Percentiles rank a stretch among this genome's conserved stretches.
These are phyloP conservation scores for Clangula hyemalis DNA, from an alignment of 2,797 vertebrate genomes.

Conservation along the genomic window DNA sequence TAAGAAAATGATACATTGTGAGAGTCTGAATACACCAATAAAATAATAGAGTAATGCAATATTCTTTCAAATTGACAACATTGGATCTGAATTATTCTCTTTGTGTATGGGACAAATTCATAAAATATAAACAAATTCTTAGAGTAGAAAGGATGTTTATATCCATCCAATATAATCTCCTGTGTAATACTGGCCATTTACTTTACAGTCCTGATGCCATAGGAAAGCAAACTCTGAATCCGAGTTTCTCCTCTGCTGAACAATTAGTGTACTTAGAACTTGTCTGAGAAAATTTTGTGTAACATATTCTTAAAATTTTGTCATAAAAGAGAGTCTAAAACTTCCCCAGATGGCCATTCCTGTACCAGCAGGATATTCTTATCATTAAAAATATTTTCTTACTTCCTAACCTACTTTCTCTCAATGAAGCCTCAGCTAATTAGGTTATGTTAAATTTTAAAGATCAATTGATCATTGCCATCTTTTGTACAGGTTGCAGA, in stretches of 20 bases:
- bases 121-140: conserved; percentile 13
- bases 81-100: conserved; percentile 15
- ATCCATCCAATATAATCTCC: neutral
- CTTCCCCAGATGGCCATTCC: neutral
- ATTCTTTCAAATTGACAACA: conserved; percentile 11
- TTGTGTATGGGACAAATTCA: neutral
- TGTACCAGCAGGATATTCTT: neutral
- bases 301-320: neutral
- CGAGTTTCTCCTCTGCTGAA: neutral
- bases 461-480: neutral
- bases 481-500: neutral
- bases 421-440: neutral
- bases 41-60: conserved; percentile 6
- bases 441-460: neutral
- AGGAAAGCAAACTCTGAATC: neutral
- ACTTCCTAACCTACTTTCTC: neutral
- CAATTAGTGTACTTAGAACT: neutral
- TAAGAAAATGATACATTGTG: conserved; percentile 56
- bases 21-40: conserved; percentile 18
- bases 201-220: neutral
- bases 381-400: neutral
- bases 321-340: neutral
- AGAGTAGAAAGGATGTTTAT: neutral
- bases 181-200: neutral
- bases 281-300: neutral